Evolutionary conservation across 2,888 invertebrate species (phyloP), one percentile per base, ranked within the genome.

Genomic region (Herminia tarsipennalis): DNA sequence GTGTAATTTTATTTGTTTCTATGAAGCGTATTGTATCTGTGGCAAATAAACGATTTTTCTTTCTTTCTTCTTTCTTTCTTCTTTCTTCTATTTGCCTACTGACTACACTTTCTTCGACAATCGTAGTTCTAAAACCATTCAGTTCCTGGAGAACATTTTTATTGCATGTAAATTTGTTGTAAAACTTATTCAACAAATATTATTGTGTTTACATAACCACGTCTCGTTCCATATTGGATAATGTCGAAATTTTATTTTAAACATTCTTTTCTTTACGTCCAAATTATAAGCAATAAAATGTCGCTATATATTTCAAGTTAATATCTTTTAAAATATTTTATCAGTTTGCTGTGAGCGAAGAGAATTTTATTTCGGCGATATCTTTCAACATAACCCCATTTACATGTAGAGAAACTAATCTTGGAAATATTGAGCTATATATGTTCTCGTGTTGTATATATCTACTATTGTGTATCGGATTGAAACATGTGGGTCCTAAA

Each of bases 81-180:
- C n/a, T n/a, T n/a, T n/a, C n/a, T n/a, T n/a, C n/a, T n/a, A n/a
- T 70, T 70, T 68, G 52, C 64, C 67, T 64, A 62, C 64, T 61
- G 62, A 55, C 64, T 28, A 62, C 60, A 62, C 69, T 66, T 58
- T 42, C 50, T 58, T 4, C 51, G 58, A 71, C 63, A 70, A 71
- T 64, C 30, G 40, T 56, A 61, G 39, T 50, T 34, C 36, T 30
- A 16, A 43, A 35, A 24, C 20, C 13, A 30, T 50, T 41, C 35
- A 41, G 29, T 40, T 45, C 35, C 32, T 28, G 29, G 4, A 32
- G 47, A 54, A 51, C 46, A 41, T 66, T 41, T 70, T 66, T 66
- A 74, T 56, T 32, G 35, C 48, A 62, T 56, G 37, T 62, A 47
- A 56, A 50, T 48, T 33, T 27, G 44, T 55, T 47, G 38, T 60